A percentile compares a stretch with the other conserved stretches of the same genome.
Conservation (phyloP, 2,797 vertebrate genomes). For the Acanthurus leucopareius region DNA sequence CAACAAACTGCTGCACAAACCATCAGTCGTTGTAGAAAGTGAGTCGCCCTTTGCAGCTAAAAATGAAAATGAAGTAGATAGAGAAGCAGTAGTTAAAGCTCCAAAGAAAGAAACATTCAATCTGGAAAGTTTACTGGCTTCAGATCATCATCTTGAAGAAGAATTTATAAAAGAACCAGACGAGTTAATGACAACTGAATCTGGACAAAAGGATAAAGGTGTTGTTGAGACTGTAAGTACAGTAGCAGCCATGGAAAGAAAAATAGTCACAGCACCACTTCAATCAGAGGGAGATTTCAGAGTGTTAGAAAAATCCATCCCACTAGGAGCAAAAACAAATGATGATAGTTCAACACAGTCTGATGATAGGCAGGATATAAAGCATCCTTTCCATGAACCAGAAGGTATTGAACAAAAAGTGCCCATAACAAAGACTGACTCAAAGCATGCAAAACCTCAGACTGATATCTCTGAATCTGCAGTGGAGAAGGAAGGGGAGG, state of each 20-base stretch:
- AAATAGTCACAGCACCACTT: slow-evolving; percentile 6
- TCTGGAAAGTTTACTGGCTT: slow-evolving; percentile 26
- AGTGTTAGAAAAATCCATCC: slow-evolving; percentile 11
- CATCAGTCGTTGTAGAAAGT: slow-evolving; percentile 9
- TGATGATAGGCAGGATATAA: slow-evolving; percentile 6
- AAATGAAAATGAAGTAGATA: slow-evolving; percentile 8
- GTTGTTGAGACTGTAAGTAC: slow-evolving; percentile 9
- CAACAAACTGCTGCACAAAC: slow-evolving; percentile 23
- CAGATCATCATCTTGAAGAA: slow-evolving; percentile 14
- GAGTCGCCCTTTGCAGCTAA: slow-evolving; percentile 12
- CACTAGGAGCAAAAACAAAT: not conserved
- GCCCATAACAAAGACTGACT: not conserved
- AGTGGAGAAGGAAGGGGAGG: slow-evolving; percentile 70
- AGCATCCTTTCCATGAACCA: slow-evolving; percentile 18
- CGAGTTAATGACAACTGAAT: slow-evolving; percentile 17
- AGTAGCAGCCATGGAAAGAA: not conserved
- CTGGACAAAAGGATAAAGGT: slow-evolving; percentile 23
- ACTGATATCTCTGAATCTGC: slow-evolving; percentile 8
- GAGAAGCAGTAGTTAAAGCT: slow-evolving; percentile 23
- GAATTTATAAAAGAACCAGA: not conserved
- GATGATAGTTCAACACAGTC: slow-evolving; percentile 1
- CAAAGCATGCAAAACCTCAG: slow-evolving; percentile 7
- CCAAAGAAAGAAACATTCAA: slow-evolving; percentile 35
- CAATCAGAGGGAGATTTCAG: slow-evolving; percentile 18
- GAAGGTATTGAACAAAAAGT: slow-evolving; percentile 6